Evolutionary conservation across 2,888 invertebrate species (phyloP).

Genomic region (Volucella inanis): DNA sequence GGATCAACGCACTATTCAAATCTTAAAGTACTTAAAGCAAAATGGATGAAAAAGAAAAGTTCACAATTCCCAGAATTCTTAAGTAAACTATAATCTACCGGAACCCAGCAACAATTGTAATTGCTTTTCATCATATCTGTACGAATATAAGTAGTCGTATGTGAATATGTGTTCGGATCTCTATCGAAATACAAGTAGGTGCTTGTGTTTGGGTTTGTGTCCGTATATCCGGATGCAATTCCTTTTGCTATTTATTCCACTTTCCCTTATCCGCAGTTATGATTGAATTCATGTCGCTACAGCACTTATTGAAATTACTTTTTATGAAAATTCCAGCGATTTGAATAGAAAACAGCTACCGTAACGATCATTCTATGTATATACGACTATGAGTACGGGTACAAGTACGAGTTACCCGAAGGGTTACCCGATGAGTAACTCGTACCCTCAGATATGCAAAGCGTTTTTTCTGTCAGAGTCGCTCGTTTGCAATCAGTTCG

Average conservation of each 20-base stretch:
- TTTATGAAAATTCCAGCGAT: constrained; percentile 25
- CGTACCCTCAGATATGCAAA: constrained; percentile 23
- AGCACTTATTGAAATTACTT: constrained; percentile 58
- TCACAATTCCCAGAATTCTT: constrained; percentile 5
- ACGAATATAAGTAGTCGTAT: too few relatives aligned
- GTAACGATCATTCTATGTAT: constrained; percentile 29
- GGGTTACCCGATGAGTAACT: too few relatives aligned
- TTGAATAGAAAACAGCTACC: constrained; percentile 28
- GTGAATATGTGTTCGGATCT: too few relatives aligned
- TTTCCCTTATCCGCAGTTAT: constrained; percentile 27
- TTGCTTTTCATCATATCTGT: constrained; percentile 24
- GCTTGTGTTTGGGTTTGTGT: not conserved
- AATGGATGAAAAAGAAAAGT: constrained; percentile 6
- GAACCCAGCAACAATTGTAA: constrained; percentile 19
- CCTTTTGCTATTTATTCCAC: constrained; percentile 8
- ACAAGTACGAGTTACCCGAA: too few relatives aligned
- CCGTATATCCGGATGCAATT: not conserved
- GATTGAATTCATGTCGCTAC: constrained; percentile 52
- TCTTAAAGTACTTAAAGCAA: not conserved
- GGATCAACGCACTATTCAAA: not conserved
- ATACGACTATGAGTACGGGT: not conserved
- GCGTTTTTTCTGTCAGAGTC: not conserved
- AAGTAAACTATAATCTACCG: constrained; percentile 22
- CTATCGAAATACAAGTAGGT: too few relatives aligned
- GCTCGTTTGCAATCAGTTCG: constrained; percentile 34